These are phyloP conservation scores for Mixornis gularis DNA, from an alignment of 2,113 vertebrate species.

Conservation along the genomic window DNA sequence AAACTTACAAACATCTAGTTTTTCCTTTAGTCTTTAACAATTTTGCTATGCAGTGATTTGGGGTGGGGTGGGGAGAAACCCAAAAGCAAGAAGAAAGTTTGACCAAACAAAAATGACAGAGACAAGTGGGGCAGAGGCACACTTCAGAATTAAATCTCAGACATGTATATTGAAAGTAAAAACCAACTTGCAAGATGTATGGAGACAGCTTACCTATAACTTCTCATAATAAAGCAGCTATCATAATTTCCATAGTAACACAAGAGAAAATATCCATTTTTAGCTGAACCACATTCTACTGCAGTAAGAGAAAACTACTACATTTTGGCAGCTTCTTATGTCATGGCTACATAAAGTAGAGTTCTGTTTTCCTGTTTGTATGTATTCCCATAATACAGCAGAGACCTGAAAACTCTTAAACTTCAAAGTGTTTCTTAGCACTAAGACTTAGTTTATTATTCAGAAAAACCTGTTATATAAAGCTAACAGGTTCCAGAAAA, in stretches of 20 bases:
- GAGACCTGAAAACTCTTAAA: neutral
- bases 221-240: neutral
- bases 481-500: neutral
- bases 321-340: neutral
- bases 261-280: neutral
- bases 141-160: neutral
- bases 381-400: neutral
- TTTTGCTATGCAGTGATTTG: neutral
- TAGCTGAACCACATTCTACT: neutral
- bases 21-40: neutral
- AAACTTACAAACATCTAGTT: neutral
- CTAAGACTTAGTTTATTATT: neutral
- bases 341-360: neutral
- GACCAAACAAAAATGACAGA: neutral
- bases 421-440: neutral
- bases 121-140: neutral
- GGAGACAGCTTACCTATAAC: neutral
- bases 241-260: neutral
- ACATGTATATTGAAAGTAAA: neutral
- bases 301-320: neutral
- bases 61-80: rapidly evolving
- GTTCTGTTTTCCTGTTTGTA: neutral
- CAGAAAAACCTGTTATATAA: neutral
- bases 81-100: neutral
- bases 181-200: neutral